phyloP scores from a whole-genome alignment of 30 jellyfish, hydroid and myxozoan species.

The Morbakka virulenta region DNA sequence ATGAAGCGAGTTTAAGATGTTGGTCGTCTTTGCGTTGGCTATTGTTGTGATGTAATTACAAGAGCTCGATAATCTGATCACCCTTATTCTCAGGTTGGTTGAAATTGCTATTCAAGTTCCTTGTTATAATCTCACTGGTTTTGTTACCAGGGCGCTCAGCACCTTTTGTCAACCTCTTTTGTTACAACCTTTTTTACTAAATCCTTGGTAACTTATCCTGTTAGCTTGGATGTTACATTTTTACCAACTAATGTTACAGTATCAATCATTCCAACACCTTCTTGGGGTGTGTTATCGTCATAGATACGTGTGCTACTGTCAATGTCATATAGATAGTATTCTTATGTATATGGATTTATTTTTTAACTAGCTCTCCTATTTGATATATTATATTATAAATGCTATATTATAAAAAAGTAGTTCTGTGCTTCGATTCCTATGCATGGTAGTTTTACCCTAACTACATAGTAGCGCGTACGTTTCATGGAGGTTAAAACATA shows the following conservation, averaged over 20 bases:
- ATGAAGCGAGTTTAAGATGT: too few relatives aligned
- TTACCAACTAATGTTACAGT: conserved; percentile 7
- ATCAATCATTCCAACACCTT: conserved; percentile 15
- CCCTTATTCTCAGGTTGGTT: not conserved
- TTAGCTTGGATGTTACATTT: conserved; percentile 5
- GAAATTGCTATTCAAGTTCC: not conserved
- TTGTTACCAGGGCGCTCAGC: not conserved
- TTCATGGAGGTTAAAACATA: too few relatives aligned
- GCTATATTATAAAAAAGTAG: too few relatives aligned
- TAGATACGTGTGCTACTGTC: not conserved
- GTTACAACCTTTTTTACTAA: not conserved
- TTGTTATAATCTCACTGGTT: conserved; percentile 2
- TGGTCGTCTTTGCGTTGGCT: too few relatives aligned
- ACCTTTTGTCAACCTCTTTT: conserved; percentile 1
- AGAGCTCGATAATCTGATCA: not conserved
- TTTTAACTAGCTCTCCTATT: too few relatives aligned
- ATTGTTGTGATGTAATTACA: not conserved
- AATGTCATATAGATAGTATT: conserved; percentile 5
- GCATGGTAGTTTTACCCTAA: too few relatives aligned
- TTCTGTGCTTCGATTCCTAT: too few relatives aligned
- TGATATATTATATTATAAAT: too few relatives aligned
- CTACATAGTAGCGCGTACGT: too few relatives aligned
- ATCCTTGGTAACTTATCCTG: conserved; percentile 16
- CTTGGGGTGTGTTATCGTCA: conserved; percentile 1
- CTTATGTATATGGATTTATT: too few relatives aligned